Conservation (phyloP, 2,113 vertebrate genomes). For the Bos indicus region DNA sequence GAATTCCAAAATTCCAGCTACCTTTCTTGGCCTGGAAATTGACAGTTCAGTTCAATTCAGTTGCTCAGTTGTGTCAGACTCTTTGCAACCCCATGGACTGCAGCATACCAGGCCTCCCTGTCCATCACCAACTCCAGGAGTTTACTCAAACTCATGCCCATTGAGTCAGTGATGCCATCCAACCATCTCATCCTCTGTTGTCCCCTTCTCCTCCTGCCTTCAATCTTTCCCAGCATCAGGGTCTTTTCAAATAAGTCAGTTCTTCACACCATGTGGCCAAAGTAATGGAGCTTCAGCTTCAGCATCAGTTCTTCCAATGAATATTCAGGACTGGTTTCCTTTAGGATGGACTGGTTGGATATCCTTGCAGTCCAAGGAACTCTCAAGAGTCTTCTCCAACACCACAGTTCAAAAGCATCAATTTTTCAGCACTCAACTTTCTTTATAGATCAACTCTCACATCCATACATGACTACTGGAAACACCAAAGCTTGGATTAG, state of each 20-base stretch:
- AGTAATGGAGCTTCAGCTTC: neutral
- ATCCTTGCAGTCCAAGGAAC: neutral
- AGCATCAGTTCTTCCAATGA: neutral
- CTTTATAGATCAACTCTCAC: neutral
- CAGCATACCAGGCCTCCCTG: neutral
- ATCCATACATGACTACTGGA: neutral
- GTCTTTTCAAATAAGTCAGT: neutral
- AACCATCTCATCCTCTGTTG: neutral
- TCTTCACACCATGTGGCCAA: neutral
- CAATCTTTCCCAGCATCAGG: neutral
- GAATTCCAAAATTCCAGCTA: neutral
- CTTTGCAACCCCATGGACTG: neutral
- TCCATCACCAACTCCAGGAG: neutral
- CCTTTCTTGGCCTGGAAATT: neutral
- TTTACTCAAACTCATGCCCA: neutral
- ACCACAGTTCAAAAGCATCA: neutral
- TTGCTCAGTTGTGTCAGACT: accelerated
- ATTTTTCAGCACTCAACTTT: neutral
- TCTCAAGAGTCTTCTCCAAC: neutral
- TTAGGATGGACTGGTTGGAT: neutral
- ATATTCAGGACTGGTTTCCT: neutral
- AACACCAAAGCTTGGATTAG: neutral
- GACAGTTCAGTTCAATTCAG: neutral
- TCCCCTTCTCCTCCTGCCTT: neutral
- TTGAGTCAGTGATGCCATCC: neutral